Evolutionary conservation across 2,797 vertebrate species (phyloP), one percentile per base, ranked within the genome.

Genomic region (Poliocrania exsul): DNA sequence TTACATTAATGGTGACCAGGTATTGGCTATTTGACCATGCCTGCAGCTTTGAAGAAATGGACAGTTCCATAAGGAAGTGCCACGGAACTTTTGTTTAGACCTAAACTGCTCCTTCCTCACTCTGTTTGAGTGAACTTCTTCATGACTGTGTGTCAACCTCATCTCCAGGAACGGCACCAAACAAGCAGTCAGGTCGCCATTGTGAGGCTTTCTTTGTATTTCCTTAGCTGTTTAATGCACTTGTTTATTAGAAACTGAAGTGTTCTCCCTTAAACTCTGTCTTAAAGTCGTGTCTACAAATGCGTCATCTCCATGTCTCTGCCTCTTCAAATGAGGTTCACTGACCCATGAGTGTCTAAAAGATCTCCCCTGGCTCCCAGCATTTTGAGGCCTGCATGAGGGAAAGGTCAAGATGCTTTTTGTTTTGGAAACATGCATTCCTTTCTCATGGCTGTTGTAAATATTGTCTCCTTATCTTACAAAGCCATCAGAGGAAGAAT

Each of bases 391-490:
- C 56, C 70, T 67, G 13, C 46, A 38, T 2, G 29, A 90, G 72
- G 70, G 50, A 95, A 87, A 92, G 62, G 84, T 86, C 86, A 93
- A 74, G 74, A 88, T 67, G 29, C 2, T 82, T 91, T 93, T 81
- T 80, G 40, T 75, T 93, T 88, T 93, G 81, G 92, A 93, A 92
- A 87, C n/a, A 60, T 9, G 31, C 81, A 87, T 97, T 97, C 92
- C 74, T 90, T 97, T 96, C 95, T 97, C 95, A 92, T 94, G 86
- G 88, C 65, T 91, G 88, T 74, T 94, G 85, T 94, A 96, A 97
- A 97, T 95, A 91, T 84, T 92, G 53, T 87, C 78, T 89, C 75
- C 81, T 97, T 96, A 96, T 94, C 95, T 89, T 67, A 44, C 77
- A 44, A 86, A 37, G 16, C 58, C 80, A 94, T 93, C 93, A 86